Evolutionary conservation across 2,113 vertebrate species (phyloP).

Genomic region (Picathartes gymnocephalus): DNA sequence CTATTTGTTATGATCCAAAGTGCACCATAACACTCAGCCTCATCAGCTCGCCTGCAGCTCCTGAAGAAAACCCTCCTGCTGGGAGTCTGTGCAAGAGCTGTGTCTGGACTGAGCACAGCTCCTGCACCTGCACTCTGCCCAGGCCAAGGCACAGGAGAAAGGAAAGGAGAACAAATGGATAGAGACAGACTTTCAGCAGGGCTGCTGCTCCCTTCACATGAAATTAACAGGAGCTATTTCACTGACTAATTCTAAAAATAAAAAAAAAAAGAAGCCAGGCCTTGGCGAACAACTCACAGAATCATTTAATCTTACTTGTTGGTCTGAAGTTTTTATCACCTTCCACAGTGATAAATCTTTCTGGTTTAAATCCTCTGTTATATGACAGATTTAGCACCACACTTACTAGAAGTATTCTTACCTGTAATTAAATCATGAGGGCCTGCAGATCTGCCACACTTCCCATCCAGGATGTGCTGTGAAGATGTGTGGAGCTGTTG

Average conservation of each 20-base stretch:
- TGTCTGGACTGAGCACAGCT: background rate
- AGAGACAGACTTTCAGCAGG: background rate
- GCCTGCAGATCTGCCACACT: constrained; percentile 76
- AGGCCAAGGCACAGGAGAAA: background rate
- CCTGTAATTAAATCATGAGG: constrained; percentile 89
- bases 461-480: constrained; percentile 83
- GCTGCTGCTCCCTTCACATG: background rate
- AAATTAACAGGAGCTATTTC: background rate
- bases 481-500: constrained; percentile 84
- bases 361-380: background rate
- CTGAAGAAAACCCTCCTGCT: background rate
- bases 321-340: background rate
- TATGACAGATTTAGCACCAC: background rate
- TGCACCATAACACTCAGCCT: background rate
- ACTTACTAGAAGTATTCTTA: constrained; percentile 43
- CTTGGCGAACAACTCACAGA: background rate
- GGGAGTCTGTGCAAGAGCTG: background rate
- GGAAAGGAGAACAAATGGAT: background rate
- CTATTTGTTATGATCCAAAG: background rate
- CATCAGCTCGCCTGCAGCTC: background rate
- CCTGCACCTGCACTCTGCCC: background rate
- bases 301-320: background rate
- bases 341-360: background rate
- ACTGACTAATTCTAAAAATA: background rate
- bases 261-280: background rate